These are phyloP conservation scores for Pachyrhynchus sulphureomaculatus DNA, from an alignment of 1,140 invertebrate species.

Conservation along the genomic window DNA sequence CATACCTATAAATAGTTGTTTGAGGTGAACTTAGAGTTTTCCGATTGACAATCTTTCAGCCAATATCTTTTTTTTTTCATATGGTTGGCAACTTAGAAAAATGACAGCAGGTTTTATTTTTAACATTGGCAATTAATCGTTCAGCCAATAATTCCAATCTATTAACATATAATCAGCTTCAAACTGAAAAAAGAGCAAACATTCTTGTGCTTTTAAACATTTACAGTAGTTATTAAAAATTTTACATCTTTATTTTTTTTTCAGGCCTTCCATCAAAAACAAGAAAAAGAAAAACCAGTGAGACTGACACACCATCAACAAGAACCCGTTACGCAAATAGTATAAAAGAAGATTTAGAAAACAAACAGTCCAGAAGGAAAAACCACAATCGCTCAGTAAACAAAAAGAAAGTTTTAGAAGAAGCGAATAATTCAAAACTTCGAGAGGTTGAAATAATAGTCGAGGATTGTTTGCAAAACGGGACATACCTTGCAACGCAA, in stretches of 20 bases:
- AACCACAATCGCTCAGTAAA: constrained; percentile 32
- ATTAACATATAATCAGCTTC: too few species aligned
- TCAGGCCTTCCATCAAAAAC: constrained; percentile 39
- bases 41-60: too few species aligned
- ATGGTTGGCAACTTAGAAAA: too few species aligned
- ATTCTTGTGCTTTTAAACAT: too few species aligned
- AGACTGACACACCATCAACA: constrained; percentile 35
- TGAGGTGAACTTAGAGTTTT: too few species aligned
- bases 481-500: not conserved
- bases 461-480: constrained; percentile 25
- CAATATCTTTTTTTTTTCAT: too few species aligned
- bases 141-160: too few species aligned
- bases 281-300: constrained; percentile 44
- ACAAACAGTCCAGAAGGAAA: constrained; percentile 40
- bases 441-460: constrained; percentile 44
- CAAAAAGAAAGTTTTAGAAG: constrained; percentile 52
- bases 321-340: constrained; percentile 29
- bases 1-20: too few species aligned
- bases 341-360: constrained; percentile 50
- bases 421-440: constrained; percentile 51
- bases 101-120: too few species aligned
- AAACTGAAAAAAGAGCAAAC: too few species aligned
- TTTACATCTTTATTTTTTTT: constrained; percentile 39
- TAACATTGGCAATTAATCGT: too few species aligned
- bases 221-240: too few species aligned